Conservation (phyloP, 2,113 vertebrate species). For the Falco punctatus region DNA sequence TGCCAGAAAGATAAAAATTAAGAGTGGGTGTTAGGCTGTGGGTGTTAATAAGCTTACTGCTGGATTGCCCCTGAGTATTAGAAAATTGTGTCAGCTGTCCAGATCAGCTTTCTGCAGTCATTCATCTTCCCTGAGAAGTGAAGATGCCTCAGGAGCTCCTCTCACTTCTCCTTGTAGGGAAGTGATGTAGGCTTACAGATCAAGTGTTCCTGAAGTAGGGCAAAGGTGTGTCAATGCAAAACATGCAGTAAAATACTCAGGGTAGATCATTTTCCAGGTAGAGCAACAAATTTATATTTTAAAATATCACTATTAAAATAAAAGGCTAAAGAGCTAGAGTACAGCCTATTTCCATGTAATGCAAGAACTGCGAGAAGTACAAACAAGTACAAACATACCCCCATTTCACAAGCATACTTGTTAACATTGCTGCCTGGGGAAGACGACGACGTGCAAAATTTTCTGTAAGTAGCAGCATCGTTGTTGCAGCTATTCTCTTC, state of each 20-base stretch:
- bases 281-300: background rate
- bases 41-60: background rate
- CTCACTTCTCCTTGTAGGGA: background rate
- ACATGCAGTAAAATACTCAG: background rate
- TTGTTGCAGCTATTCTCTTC: background rate
- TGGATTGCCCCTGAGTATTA: background rate
- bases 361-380: background rate
- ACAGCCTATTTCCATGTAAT: background rate
- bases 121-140: background rate
- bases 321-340: background rate
- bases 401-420: background rate
- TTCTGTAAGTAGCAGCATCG: background rate
- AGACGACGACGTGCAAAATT: background rate
- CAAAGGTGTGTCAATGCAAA: background rate
- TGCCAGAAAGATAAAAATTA: background rate
- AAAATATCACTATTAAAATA: background rate
- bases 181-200: background rate
- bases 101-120: background rate
- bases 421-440: background rate
- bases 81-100: background rate
- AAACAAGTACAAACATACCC: background rate
- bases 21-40: background rate
- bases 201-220: background rate
- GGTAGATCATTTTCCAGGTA: background rate
- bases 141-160: background rate